These are phyloP conservation scores for Columbina picui DNA, from an alignment of 2,113 vertebrate species.

Conservation along the genomic window DNA sequence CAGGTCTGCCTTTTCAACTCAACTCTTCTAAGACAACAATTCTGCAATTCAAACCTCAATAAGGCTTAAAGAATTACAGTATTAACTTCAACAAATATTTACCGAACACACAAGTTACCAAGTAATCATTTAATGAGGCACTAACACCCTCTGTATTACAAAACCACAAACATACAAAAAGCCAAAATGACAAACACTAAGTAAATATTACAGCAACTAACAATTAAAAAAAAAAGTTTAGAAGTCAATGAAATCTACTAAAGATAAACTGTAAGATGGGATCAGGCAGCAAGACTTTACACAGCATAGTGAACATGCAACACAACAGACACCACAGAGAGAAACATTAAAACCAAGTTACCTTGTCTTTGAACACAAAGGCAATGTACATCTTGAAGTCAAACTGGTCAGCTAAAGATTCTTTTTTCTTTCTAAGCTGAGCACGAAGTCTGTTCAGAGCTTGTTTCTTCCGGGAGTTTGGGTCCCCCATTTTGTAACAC, in stretches of 20 bases:
- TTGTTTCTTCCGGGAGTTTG: constrained; percentile 98
- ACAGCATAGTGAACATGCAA: background rate
- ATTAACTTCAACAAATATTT: background rate
- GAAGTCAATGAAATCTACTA: background rate
- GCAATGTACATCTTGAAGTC: constrained; percentile 99
- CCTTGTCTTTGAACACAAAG: constrained; percentile 99
- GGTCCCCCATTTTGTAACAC: constrained; percentile 95
- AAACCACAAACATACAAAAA: background rate
- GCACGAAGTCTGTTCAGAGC: constrained; percentile 99
- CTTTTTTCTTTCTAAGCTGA: constrained; percentile 99
- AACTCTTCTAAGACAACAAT: background rate
- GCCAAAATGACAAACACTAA: background rate
- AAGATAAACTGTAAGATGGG: background rate
- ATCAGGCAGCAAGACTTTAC: background rate
- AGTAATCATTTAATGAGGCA: background rate
- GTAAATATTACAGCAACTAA: accelerated
- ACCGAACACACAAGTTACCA: background rate
- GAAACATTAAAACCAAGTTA: constrained; percentile 69
- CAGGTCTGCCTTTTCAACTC: background rate
- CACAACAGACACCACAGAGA: background rate
- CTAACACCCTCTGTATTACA: background rate
- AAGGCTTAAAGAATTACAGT: background rate
- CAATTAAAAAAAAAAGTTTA: background rate
- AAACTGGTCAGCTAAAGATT: constrained; percentile 99
- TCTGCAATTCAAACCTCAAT: background rate